Evolutionary conservation across 30 jellyfish, hydroid and myxozoan species (phyloP), one percentile per base, ranked within the genome.

Genomic region (Aurelia aurita complex sp. Pacific): DNA sequence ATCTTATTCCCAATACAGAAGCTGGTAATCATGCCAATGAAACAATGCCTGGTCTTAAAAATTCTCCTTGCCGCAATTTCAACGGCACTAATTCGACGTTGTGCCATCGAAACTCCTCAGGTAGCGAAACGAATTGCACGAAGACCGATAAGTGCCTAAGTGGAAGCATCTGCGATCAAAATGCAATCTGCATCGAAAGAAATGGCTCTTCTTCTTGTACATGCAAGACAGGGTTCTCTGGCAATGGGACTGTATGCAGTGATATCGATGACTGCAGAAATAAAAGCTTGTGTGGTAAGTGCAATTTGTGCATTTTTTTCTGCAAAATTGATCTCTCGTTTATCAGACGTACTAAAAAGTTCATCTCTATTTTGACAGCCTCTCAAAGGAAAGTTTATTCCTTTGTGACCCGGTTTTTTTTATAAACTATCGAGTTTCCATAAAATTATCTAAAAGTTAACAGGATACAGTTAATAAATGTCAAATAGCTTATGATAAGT

Each of bases 231-330:
- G 89, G 89, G 33, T 79, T 17, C 60, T 12, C 60, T 43, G 89
- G 82, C 69, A 79, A 79, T 65, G 89, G 89, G 12, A 17, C 33
- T 12, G 18, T 55, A 13, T 79, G 89, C 59, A 23, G 17, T 17
- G 92, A 83, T 46, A 52, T 80, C 54, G 64, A 80, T 50, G 90
- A 80, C 18, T 80, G 90, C 82, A 50, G 34, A 10, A 29, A 68
- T 16, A 15, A 2, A 3, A 34, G 43, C 15, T 36, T 19, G 29
- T 18, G 52, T 67, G 82, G 60, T 50, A 46, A 17, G 53, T 18
- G 57, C 57, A 46, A 7, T 6, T 46, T 46, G 8, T 3, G 52
- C 52, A 13, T 46, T 46, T 0, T 6, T 46, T 46, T 14, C 11
- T 40, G 6, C 6, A 40, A 3, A 0, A 46, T 46, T 4, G 15